phyloP scores from a whole-genome alignment of 2,113 vertebrate genomes.

The Orcinus orca region DNA sequence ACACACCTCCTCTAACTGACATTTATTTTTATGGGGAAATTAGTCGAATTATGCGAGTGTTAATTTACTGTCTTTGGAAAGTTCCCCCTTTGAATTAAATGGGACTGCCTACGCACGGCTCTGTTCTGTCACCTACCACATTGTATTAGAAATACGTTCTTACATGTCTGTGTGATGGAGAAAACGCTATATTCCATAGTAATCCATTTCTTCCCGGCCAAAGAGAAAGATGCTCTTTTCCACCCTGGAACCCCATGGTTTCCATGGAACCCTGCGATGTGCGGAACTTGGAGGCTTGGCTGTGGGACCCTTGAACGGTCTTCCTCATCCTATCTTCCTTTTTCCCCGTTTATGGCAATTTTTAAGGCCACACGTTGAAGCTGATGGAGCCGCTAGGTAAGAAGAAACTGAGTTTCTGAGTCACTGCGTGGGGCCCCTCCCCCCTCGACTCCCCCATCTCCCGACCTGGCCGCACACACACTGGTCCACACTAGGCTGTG shows the following conservation, averaged over 20 bases:
- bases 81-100: neutral
- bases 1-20: neutral
- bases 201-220: neutral
- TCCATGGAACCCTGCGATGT: no score
- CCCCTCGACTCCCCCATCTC: neutral
- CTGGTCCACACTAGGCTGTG: neutral
- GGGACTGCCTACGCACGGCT: neutral
- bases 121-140: neutral
- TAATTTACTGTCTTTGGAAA: neutral
- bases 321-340: neutral
- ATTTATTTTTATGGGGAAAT: neutral
- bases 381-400: neutral
- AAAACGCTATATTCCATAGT: neutral
- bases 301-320: neutral
- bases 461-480: no score
- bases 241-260: neutral
- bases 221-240: neutral
- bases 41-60: neutral
- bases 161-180: neutral
- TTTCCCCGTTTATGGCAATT: neutral
- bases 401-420: neutral
- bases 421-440: neutral
- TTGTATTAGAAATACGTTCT: neutral
- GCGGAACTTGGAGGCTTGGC: neutral
- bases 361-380: neutral